Evolutionary conservation across 1,140 invertebrate genomes (phyloP).

Genomic region (Zaprionus africanus): DNA sequence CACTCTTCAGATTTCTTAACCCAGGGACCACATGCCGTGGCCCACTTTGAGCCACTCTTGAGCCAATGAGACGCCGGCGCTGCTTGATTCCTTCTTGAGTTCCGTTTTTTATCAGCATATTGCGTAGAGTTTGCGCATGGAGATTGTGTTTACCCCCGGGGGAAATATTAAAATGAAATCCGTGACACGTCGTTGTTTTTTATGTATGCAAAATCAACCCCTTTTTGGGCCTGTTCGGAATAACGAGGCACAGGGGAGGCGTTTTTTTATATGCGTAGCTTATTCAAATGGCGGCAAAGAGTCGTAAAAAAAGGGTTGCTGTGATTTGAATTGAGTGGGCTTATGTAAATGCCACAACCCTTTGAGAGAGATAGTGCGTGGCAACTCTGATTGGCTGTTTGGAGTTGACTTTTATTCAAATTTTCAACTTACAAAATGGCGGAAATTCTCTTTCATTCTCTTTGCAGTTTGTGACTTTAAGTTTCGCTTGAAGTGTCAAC

Average conservation of each 20-base stretch:
- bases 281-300: constrained; percentile 64
- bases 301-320: constrained; percentile 75
- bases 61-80: constrained; percentile 61
- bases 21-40: constrained; percentile 52
- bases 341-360: constrained; percentile 79
- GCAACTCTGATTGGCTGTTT: constrained; percentile 55
- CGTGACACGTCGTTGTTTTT: constrained; percentile 35
- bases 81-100: not conserved
- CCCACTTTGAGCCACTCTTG: constrained; percentile 43
- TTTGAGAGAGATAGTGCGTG: constrained; percentile 39
- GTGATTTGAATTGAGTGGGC: constrained; percentile 49
- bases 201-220: constrained; percentile 76
- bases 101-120: constrained; percentile 50
- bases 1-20: constrained; percentile 32
- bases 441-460: constrained; percentile 15
- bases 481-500: constrained; percentile 34
- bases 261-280: constrained; percentile 49
- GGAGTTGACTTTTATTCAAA: constrained; percentile 43
- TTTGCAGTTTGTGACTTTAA: constrained; percentile 40
- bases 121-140: constrained; percentile 59
- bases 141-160: constrained; percentile 51
- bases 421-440: constrained; percentile 62
- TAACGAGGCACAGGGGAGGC: constrained; percentile 33
- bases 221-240: constrained; percentile 54
- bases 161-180: constrained; percentile 77